Evolutionary conservation across 2,797 vertebrate species (phyloP).

Genomic region (Tapirus indicus): DNA sequence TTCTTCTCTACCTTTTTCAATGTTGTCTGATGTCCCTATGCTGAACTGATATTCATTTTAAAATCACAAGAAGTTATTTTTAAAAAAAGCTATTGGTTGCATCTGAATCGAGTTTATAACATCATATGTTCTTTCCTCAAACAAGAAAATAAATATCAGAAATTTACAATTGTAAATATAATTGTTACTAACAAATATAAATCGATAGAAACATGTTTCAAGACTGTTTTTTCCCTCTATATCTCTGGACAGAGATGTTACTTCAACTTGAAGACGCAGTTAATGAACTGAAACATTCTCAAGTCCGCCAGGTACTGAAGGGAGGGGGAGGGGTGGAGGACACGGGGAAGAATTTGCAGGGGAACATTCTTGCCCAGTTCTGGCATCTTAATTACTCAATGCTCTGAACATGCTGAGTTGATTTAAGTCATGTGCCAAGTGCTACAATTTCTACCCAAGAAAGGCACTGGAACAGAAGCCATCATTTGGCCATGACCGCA

Average conservation of each 20-base stretch:
- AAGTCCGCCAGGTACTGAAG: neutral
- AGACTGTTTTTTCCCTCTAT: neutral
- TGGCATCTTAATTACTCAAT: slow-evolving; percentile 65
- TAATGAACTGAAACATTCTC: slow-evolving; percentile 15
- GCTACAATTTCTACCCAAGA: slow-evolving; percentile 82
- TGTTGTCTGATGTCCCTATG: neutral
- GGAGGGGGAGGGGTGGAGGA: accelerated
- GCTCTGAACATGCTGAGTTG: slow-evolving; percentile 78
- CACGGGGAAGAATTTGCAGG: neutral
- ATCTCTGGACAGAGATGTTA: neutral
- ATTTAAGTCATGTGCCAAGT: slow-evolving; percentile 86
- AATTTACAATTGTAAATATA: neutral
- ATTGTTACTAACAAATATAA: neutral
- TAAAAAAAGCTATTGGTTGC: neutral
- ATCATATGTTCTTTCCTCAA: neutral
- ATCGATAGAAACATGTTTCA: neutral
- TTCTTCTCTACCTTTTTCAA: neutral
- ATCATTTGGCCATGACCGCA: slow-evolving; percentile 79
- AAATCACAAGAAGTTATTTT: neutral
- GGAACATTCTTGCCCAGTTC: slow-evolving; percentile 49
- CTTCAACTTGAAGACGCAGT: slow-evolving; percentile 45
- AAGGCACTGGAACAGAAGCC: slow-evolving; percentile 81
- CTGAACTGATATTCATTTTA: neutral
- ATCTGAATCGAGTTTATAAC: neutral
- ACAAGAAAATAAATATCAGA: neutral